These are phyloP conservation scores for Musca domestica DNA, from an alignment of 1,140 invertebrate genomes.

Conservation along the genomic window DNA sequence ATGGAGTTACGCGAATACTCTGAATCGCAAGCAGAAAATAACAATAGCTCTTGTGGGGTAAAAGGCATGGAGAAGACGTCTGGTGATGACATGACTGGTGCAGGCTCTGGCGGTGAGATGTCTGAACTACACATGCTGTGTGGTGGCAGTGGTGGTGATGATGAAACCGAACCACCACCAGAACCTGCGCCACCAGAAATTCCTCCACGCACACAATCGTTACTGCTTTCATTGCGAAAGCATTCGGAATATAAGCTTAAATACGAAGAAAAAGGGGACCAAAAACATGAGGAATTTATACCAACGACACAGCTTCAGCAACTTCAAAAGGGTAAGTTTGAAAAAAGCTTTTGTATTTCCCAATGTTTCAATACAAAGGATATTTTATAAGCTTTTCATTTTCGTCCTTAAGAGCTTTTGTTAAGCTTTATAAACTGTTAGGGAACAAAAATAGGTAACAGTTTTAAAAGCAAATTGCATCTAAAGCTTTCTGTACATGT, in stretches of 20 bases:
- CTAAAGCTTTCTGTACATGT: not conserved
- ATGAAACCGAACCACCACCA: conserved; percentile 64
- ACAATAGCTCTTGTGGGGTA: conserved; percentile 12
- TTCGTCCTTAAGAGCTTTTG: no score
- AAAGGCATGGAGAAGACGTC: conserved; percentile 17
- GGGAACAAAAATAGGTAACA: not conserved
- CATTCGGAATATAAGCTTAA: conserved; percentile 52
- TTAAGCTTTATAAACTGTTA: not conserved
- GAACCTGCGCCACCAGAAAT: conserved; percentile 70
- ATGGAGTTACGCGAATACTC: conserved; percentile 27
- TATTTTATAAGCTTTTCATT: not conserved
- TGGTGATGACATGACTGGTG: not conserved
- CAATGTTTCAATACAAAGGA: not conserved
- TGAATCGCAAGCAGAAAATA: conserved; percentile 16
- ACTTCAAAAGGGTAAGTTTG: conserved; percentile 45
- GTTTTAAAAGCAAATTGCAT: not conserved
- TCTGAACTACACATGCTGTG: conserved; percentile 4
- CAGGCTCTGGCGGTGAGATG: conserved; percentile 1
- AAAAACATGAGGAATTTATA: conserved; percentile 54
- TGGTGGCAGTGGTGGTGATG: conserved; percentile 32
- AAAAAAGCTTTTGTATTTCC: conserved; percentile 25
- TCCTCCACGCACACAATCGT: conserved; percentile 64
- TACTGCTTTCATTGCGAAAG: conserved; percentile 57
- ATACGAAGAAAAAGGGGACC: conserved; percentile 53
- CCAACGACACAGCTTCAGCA: conserved; percentile 47